Evolutionary conservation across 2,113 vertebrate genomes (phyloP), one percentile per base, ranked within the genome.

Genomic region (Crocuta crocuta): DNA sequence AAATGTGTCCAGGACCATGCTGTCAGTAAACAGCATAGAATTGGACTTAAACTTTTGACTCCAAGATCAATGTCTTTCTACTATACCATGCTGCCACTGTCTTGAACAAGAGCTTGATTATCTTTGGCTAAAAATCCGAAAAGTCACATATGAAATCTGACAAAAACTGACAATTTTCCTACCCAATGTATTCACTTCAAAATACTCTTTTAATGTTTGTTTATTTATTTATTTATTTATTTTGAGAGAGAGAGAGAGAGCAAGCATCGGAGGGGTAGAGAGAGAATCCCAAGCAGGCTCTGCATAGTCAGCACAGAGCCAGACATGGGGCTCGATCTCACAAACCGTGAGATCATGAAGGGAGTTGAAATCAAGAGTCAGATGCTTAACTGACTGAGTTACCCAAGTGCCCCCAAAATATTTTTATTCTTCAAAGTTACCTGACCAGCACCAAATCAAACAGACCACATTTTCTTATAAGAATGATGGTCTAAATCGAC

Each of bases 41-140:
- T 55, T 2, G 88, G 82, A 82, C 23, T 61, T 55, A 95, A 81
- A 85, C 48, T 93, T 81, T 66, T 55, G 55, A 96, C 50, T 94
- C 11, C 33, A 84, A 91, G 26, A 96, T 97, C 66, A 96, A 21
- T 17, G 15, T 84, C 39, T 92, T 96, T 88, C 76, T 79, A 58
- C 66, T 5, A 87, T 0, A 50, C 9, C 31, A 94, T 1, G 24
- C 0, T 91, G 74, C 16, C 84, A 94, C 26, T 13, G 13, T 71
- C 63, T 73, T 94, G 61, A 96, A 95, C 3, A 93, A 81, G 26
- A 89, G 23, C 45, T 87, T 93, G 11, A n/a, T 58, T 58, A 89
- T 2, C 61, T 70, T 68, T 24, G 7, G 7, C 33, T 86, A 73
- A 93, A 87, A 88, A 55, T 70, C 50, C 26, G 74, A 96, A 96